Evolutionary conservation across 1,140 invertebrate species (phyloP), one percentile per base, ranked within the genome.

Genomic region (Drosophila sulfurigaster): DNA sequence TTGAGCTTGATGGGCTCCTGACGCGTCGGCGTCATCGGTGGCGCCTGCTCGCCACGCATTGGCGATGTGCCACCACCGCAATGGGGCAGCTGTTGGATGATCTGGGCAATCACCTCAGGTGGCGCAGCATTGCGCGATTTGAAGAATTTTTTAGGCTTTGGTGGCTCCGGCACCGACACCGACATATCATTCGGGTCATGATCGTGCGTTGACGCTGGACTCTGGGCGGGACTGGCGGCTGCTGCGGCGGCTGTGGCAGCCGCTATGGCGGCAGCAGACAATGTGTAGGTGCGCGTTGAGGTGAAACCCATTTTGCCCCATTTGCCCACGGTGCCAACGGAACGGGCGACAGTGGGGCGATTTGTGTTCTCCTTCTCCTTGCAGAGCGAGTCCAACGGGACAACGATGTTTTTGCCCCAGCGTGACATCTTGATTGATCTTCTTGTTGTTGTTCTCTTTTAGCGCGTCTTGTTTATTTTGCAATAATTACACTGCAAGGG

Each of bases 251-350:
- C 87, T 91, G 94, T 81, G 82, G 86, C 88, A 79, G 91, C 91
- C 87, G 93, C 91, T 90, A 88, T 3, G 88, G 85, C 68, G 85
- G 82, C 28, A 92, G 81, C 85, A 11, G 92, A 79, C 32, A 92
- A 65, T 5, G 91, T 89, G 51, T 92, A 92, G 5, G 96, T 97
- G 82, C 97, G 94, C 64, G 97, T 96, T 1, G 97, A 98, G 41
- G 97, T 98, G 93, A 98, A 98, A 49, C 97, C 97, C 75, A 97
- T 98, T 92, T 97, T 97, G 78, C 97, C 97, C 97, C 97, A 98
- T 94, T 97, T 97, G 79, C 97, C 97, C 71, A 98, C 96, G 41
- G 96, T 97, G 69, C 97, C 97, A 76, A 97, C 96, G 28, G 97
- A 98, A 76, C 97, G 96, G 16, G 97, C 96, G 46, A 97, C 97